phyloP scores from a whole-genome alignment of 2,888 invertebrate species.

The Phymatocera aterrima region DNA sequence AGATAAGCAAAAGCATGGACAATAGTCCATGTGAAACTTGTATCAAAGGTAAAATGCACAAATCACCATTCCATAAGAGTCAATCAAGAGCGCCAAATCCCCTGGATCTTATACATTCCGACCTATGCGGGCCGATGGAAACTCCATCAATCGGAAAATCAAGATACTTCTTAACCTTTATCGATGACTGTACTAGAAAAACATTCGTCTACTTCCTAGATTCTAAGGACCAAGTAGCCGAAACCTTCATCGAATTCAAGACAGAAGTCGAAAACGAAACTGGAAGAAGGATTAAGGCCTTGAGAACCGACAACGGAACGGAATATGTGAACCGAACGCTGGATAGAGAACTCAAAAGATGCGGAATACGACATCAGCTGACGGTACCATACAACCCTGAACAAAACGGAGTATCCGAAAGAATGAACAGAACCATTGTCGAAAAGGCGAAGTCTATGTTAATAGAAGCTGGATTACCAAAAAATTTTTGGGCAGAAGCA shows the following conservation, averaged over 20 bases:
- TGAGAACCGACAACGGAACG: conserved; percentile 49
- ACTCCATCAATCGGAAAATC: conserved; percentile 60
- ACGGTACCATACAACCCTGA: conserved; percentile 51
- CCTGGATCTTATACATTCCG: conserved; percentile 64
- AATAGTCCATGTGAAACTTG: conserved; percentile 50
- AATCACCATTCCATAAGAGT: conserved; percentile 4
- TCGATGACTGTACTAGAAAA: conserved; percentile 52
- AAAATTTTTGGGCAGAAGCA: conserved; percentile 57
- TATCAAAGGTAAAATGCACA: conserved; percentile 8
- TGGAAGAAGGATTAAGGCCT: conserved; percentile 47
- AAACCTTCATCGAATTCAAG: conserved; percentile 51
- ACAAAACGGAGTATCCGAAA: conserved; percentile 54
- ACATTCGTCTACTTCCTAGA: conserved; percentile 51
- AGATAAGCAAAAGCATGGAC: conserved; percentile 43
- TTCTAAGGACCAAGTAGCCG: conserved; percentile 50
- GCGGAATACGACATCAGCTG: conserved; percentile 51
- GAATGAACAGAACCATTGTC: conserved; percentile 53
- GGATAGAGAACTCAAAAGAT: conserved; percentile 16
- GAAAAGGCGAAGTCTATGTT: conserved; percentile 57
- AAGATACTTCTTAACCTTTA: conserved; percentile 57
- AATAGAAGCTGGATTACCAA: conserved; percentile 48
- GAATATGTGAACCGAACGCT: conserved; percentile 47
- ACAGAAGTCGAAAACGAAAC: conserved; percentile 49
- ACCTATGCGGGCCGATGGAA: too few relatives aligned
- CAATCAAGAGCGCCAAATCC: conserved; percentile 49